Evolutionary conservation across 2,888 invertebrate genomes (phyloP), one percentile per base, ranked within the genome.

Genomic region (Perizoma flavofasciatum): DNA sequence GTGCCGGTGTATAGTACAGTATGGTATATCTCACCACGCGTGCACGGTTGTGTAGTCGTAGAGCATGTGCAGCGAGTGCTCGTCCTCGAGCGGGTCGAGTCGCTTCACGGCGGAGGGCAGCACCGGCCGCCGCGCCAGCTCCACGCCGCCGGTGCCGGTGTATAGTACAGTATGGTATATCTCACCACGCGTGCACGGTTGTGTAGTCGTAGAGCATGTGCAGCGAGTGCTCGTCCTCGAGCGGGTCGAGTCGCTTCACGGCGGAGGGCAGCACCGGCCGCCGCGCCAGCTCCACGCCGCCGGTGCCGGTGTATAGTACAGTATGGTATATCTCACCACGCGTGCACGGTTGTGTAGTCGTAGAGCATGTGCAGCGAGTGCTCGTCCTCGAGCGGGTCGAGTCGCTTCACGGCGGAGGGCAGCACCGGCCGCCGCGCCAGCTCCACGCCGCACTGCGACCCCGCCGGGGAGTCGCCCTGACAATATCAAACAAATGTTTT

Each of bases 21-120:
- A 22, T 22, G 22, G 1, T 22, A 22, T 22, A 22, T 22, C 94
- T 93, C 80, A 96, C 98, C 97, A 98, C 46, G 96, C 96, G 81
- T 96, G 94, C 71, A 97, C 93, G 73, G 95, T 95, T 70, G 96
- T 94, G 90, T 97, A 98, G 88, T 98, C 98, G 87, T 98, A 98
- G 22, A 98, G 93, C 89, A 96, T 94, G 72, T 96, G 95, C 68
- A 96, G 93, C 58, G 95, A 94, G 73, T 95, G 95, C 80, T 96
- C 96, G 81, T 98, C 97, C 73, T 97, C 97, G 34, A 95, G 94
- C 55, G 96, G 93, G 73, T 95, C 95, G 61, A 94, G 94, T 74
- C 97, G 97, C 70, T 96, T 95, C 77, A 96, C 96, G 75, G 95
- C 95, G 50, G 95, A 94, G 53, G 94, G 95, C 74, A 98, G 93